Evolutionary conservation across 30 jellyfish, hydroid and myxozoan genomes (phyloP), one percentile per base, ranked within the genome.

Genomic region (Calvadosia cruxmelitensis): DNA sequence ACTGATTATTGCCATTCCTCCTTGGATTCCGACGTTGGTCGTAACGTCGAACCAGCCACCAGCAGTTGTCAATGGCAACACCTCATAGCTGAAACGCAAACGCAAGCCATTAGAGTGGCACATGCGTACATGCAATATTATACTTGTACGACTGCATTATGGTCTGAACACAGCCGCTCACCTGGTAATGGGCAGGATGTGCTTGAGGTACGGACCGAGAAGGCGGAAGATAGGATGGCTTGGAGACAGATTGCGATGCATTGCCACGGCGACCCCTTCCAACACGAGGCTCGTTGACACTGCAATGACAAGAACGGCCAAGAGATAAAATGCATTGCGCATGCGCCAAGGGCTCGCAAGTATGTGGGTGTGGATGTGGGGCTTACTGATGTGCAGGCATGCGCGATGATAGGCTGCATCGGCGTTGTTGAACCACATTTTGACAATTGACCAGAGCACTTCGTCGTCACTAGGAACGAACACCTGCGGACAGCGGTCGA

Each of bases 361-460:
- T n/a, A n/a, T n/a, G n/a, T n/a, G n/a, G n/a, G n/a, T n/a, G n/a
- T n/a, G n/a, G n/a, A n/a, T n/a, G n/a, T n/a, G n/a, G n/a, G n/a
- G n/a, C 82, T 57, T 77, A 82, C 99, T 83, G 32, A 79, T 48
- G 29, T 71, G 83, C 3, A 78, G 73, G 33, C 99, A 82, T 31
- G 93, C 76, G 23, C 94, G 63, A 35, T 92, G 99, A 53, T 31
- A 78, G 1, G 85, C 79, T 0, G 96, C 83, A 63, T 92, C 99
- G 16, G 99, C 96, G 57, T 84, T 78, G 53, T 92, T 92, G 66
- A 92, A 92, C 99, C 99, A 92, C 95, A 84, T 78, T 65, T 92
- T 92, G 24, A 90, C 99, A 49, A 80, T 70, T 69, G 82, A 33
- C 99, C 99, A 92, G 0, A 86, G 78, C 34, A 68, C 20, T 42